Conservation (phyloP, 2,797 vertebrate genomes). For the Bradypodion pumilum region DNA sequence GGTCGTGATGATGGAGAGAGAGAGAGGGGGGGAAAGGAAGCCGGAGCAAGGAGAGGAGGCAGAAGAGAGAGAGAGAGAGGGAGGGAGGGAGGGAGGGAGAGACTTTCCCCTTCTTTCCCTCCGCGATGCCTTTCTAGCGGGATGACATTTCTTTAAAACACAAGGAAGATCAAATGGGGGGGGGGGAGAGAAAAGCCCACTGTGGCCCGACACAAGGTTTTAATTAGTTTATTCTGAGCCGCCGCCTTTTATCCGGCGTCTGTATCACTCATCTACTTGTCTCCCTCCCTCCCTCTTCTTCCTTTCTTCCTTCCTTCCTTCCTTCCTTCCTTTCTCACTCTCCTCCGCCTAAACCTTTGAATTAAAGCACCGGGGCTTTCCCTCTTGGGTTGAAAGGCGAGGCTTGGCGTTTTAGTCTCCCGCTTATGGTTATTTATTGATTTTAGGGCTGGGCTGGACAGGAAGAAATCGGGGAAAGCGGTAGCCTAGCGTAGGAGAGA, state of each 20-base stretch:
- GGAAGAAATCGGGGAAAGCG: no score
- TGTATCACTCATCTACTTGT: conserved; percentile 52
- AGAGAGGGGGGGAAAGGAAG: no score
- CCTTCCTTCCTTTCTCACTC: background rate
- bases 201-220: conserved; percentile 81
- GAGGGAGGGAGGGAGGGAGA: no score
- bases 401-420: background rate
- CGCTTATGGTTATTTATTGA: no score
- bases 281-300: no score
- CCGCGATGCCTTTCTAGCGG: conserved; percentile 73
- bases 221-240: conserved; percentile 79
- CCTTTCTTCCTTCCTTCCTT: background rate
- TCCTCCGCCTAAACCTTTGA: background rate
- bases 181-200: conserved; percentile 77
- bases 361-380: background rate
- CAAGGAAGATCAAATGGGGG: conserved; percentile 79
- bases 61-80: no score
- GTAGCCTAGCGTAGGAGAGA: no score
- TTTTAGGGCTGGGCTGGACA: no score
- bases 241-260: conserved; percentile 77
- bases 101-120: conserved; percentile 24
- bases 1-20: no score
- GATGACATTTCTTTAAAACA: conserved; percentile 81
- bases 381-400: background rate
- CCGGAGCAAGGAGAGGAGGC: no score